A percentile compares a stretch with the other conserved stretches of the same genome.
Conservation (phyloP, 2,888 invertebrate species). For the Rhingia campestris region DNA sequence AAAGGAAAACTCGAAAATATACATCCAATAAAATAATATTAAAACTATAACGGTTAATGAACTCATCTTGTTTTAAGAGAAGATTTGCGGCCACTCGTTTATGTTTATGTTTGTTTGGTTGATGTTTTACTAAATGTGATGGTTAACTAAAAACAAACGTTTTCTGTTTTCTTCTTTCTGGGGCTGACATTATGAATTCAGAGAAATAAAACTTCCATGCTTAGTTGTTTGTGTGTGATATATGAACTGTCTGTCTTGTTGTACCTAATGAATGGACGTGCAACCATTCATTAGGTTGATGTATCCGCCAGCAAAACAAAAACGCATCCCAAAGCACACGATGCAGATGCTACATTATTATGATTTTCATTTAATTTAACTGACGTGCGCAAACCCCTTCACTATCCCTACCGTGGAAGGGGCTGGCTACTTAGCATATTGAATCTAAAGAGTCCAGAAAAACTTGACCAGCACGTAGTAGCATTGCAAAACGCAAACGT, state of each 20-base stretch:
- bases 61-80: neutral
- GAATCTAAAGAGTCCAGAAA: slow-evolving; percentile 36
- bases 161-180: neutral
- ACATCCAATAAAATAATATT: neutral
- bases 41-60: slow-evolving; percentile 26
- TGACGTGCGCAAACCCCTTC: slow-evolving; percentile 10
- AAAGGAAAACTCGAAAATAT: too few relatives aligned
- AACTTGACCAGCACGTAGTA: slow-evolving; percentile 21
- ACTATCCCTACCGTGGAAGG: slow-evolving; percentile 2
- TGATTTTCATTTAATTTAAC: slow-evolving; percentile 60
- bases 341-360: slow-evolving; percentile 26
- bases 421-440: slow-evolving; percentile 53
- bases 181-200: neutral
- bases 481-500: slow-evolving; percentile 17
- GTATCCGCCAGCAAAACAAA: slow-evolving; percentile 35
- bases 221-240: slow-evolving; percentile 8
- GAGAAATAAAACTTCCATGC: slow-evolving; percentile 1
- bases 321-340: slow-evolving; percentile 1
- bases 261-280: too few relatives aligned
- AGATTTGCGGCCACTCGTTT: slow-evolving; percentile 16
- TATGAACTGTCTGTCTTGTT: slow-evolving; percentile 41
- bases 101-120: slow-evolving; percentile 32
- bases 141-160: slow-evolving; percentile 26
- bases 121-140: slow-evolving; percentile 7
- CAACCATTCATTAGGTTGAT: slow-evolving; percentile 39